A percentile compares a stretch with the other conserved stretches of the same genome.
Evolutionary conservation across 2,888 invertebrate genomes (phyloP).

Genomic region (Parnassius orleans): DNA sequence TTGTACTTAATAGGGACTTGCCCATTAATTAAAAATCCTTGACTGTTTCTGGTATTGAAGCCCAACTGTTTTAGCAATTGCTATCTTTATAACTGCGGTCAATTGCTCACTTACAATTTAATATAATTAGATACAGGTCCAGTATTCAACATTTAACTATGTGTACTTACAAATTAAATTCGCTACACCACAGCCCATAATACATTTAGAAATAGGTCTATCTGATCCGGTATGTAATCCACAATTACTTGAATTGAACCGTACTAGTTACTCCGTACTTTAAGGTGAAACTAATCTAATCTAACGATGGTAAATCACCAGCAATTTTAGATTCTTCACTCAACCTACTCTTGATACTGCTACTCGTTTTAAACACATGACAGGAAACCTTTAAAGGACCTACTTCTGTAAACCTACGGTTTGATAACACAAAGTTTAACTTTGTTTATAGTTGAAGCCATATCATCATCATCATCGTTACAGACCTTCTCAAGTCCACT

Average conservation of each 20-base stretch:
- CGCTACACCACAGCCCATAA: not conserved
- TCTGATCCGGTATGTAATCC: not conserved
- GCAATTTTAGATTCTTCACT: conserved; percentile 12
- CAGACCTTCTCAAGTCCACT: too few relatives aligned
- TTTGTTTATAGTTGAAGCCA: too few relatives aligned
- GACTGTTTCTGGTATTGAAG: too few relatives aligned
- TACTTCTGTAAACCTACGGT: too few relatives aligned
- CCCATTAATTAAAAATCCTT: too few relatives aligned
- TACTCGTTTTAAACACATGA: not conserved
- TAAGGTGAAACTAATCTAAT: not conserved
- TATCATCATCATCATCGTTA: too few relatives aligned
- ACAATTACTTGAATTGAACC: not conserved
- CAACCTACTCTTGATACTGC: not conserved
- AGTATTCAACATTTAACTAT: not conserved
- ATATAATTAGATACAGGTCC: not conserved
- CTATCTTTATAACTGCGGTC: too few relatives aligned
- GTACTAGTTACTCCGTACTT: not conserved
- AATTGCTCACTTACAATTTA: too few relatives aligned
- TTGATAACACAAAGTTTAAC: too few relatives aligned
- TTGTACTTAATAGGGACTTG: too few relatives aligned
- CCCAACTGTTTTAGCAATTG: too few relatives aligned
- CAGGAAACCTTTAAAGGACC: too few relatives aligned
- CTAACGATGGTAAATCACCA: not conserved
- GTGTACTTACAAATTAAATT: not conserved
- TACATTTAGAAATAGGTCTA: not conserved